Conservation (phyloP, 2,113 vertebrate genomes). For the Arizona elegans region DNA sequence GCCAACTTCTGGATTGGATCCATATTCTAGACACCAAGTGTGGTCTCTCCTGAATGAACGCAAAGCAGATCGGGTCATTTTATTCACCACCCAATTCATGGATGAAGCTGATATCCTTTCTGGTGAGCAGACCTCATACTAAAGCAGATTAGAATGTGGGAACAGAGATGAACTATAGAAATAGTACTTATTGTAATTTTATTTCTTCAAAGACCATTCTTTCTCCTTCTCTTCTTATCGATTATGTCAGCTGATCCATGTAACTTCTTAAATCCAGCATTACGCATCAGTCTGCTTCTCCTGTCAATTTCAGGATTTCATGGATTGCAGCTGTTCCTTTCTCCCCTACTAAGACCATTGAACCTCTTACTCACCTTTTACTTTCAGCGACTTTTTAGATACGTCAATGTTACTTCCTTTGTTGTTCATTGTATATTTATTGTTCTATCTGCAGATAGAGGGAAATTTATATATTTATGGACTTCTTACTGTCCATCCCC, state of each 20-base stretch:
- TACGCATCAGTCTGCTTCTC: not conserved
- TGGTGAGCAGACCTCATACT: constrained; percentile 59
- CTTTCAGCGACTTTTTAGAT: too few species aligned
- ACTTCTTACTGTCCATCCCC: not conserved
- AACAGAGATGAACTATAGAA: fast-evolving
- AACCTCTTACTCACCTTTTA: too few species aligned
- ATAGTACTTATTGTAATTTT: not conserved
- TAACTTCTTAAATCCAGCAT: not conserved
- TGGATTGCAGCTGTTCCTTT: not conserved
- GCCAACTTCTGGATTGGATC: constrained; percentile 87
- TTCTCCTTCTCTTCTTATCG: not conserved
- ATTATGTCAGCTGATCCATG: not conserved
- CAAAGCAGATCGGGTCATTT: constrained; percentile 69
- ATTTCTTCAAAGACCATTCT: not conserved
- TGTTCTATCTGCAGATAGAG: not conserved
- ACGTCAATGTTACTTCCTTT: not conserved
- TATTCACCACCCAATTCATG: constrained; percentile 88
- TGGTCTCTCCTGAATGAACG: constrained; percentile 83
- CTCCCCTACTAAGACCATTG: too few species aligned
- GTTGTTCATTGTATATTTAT: not conserved
- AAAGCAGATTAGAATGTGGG: fast-evolving
- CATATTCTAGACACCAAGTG: constrained; percentile 81
- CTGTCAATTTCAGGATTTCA: not conserved
- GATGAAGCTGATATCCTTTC: constrained; percentile 88
- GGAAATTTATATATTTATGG: not conserved